phyloP scores from a whole-genome alignment of 2,113 vertebrate genomes.

The Pavo muticus region DNA sequence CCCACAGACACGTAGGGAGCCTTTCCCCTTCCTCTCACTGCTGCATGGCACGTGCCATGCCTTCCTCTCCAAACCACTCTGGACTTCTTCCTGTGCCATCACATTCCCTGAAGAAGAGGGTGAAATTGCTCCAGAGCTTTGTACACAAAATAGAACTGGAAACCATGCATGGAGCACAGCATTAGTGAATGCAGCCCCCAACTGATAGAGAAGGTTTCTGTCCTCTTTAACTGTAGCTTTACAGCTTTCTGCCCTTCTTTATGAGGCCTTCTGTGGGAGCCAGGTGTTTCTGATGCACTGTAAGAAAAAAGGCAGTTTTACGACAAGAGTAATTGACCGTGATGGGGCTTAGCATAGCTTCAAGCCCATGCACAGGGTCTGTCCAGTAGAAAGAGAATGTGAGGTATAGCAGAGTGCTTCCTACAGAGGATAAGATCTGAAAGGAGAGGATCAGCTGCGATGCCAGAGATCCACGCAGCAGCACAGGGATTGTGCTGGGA shows the following conservation, averaged over 20 bases:
- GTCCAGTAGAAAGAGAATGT: not conserved
- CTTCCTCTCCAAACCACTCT: not conserved
- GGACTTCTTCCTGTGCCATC: not conserved
- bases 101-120: not conserved
- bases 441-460: not conserved
- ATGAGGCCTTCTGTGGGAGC: not conserved
- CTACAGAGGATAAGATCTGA: constrained; percentile 37
- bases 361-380: not conserved
- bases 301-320: constrained; percentile 20
- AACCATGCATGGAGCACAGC: not conserved
- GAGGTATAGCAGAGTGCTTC: constrained; percentile 28
- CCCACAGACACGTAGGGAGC: not conserved
- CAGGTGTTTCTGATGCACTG: not conserved
- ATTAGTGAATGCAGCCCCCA: not conserved
- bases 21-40: not conserved
- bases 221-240: not conserved
- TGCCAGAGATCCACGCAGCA: constrained; percentile 17
- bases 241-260: not conserved
- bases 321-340: not conserved
- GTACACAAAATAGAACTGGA: not conserved
- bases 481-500: not conserved
- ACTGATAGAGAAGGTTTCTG: not conserved
- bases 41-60: not conserved
- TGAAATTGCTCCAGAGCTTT: not conserved
- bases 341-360: not conserved